Evolutionary conservation across 1,140 invertebrate species (phyloP).

Genomic region (Pantala flavescens): DNA sequence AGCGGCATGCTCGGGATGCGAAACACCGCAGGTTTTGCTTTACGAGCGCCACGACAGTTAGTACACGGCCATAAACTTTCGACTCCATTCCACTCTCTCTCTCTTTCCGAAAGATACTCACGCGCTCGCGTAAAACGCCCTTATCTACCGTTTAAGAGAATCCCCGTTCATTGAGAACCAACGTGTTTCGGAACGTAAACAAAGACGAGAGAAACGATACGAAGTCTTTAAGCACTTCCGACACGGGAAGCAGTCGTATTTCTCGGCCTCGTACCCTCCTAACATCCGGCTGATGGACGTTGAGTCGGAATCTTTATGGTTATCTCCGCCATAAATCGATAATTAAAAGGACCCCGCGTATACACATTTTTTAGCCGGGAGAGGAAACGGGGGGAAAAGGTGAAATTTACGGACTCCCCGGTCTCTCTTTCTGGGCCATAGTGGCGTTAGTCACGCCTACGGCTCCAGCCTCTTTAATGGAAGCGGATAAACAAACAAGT

Average conservation of each 20-base stretch:
- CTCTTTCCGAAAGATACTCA: neutral
- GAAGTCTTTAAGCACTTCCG: too few relatives aligned
- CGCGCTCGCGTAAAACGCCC: neutral
- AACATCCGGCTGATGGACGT: neutral
- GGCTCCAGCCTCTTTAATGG: neutral
- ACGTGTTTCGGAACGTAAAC: too few relatives aligned
- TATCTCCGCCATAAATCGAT: too few relatives aligned
- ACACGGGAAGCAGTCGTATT: too few relatives aligned
- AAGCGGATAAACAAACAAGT: neutral
- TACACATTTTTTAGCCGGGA: too few relatives aligned
- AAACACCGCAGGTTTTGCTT: constrained; percentile 1
- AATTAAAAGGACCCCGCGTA: too few relatives aligned
- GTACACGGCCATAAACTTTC: constrained; percentile 8
- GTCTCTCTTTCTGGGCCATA: neutral
- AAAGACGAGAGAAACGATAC: too few relatives aligned
- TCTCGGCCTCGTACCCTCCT: neutral
- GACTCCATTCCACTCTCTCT: neutral
- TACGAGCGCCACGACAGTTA: constrained; percentile 7
- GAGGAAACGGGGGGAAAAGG: neutral
- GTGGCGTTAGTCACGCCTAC: neutral
- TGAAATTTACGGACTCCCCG: neutral
- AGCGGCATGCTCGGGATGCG: neutral
- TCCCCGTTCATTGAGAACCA: too few relatives aligned
- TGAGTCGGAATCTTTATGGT: neutral
- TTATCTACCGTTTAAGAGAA: too few relatives aligned